Evolutionary conservation across 2,888 invertebrate genomes (phyloP).

Genomic region (Microctonus brassicae): DNA sequence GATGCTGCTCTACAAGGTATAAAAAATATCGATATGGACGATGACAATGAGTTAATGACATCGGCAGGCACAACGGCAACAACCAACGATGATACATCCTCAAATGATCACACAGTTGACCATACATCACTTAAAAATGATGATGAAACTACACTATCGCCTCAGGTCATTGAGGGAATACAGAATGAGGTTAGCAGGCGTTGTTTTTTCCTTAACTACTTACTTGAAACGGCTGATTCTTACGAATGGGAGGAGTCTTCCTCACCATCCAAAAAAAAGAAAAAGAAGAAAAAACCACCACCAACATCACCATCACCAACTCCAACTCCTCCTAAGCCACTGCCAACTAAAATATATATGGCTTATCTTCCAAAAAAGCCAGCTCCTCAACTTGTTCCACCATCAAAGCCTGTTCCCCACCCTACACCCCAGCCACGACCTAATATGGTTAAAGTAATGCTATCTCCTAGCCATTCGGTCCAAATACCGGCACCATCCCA

Average conservation of each 20-base stretch:
- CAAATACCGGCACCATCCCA: neutral
- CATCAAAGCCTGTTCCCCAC: too few species aligned
- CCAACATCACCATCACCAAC: neutral
- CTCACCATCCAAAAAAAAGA: too few species aligned
- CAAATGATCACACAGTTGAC: neutral
- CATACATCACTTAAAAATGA: neutral
- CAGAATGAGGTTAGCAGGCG: conserved; percentile 31
- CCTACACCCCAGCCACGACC: neutral
- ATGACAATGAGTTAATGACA: neutral
- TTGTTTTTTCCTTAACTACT: conserved; percentile 9
- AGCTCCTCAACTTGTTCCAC: too few species aligned
- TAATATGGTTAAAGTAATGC: too few species aligned
- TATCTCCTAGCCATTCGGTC: neutral
- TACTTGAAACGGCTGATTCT: neutral
- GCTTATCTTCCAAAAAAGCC: too few species aligned
- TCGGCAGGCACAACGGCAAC: neutral
- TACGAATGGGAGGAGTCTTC: too few species aligned
- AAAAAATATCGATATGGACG: neutral
- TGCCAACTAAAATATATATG: too few species aligned
- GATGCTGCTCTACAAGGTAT: neutral
- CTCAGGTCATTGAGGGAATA: neutral
- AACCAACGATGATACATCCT: neutral
- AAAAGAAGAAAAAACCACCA: too few species aligned
- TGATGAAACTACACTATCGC: neutral
- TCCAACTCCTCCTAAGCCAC: too few species aligned